Base-by-base conservation (phyloP, 2,888 invertebrate species). In the Subacronicta megacephala region DNA sequence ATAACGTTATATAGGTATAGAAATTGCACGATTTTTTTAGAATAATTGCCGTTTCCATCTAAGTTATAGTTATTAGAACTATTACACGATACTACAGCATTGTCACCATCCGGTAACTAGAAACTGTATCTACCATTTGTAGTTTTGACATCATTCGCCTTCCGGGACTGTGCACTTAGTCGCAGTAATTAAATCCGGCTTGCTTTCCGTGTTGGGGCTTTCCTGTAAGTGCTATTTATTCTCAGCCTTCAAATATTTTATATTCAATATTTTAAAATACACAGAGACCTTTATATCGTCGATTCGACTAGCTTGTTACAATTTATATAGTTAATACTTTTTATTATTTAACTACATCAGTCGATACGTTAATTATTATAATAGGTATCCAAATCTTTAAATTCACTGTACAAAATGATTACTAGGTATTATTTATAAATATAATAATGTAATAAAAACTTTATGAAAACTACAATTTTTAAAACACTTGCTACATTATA, bases 131-230 rank as follows among this genome's bases (percentile, higher is more conserved):
- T 6, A 67, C 47, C 55, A 52, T 66, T 56, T 56, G 47, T 61
- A 56, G 62, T 61, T 65, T 66, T 52, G 62, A 66, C 65, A 67
- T 40, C 62, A 62, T 66, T 66, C 38, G 51, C 49, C 41, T 62
- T 72, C 72, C 72, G 53, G 64, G 64, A 68, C 41, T 58, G 35
- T 54, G 47, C 59, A 55, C 64, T 72, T 63, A 67, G 68, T 45
- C 18, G 37, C 50, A 53, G 57, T 68, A 62, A 72, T 72, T 64
- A 72, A 68, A 72, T 72, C 59, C 54, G 45, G 50, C 62, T 26
- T 38, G 57, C 57, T 58, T 64, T 68, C 58, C 59, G 61, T 62
- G 58, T 59, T 52, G 61, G 59, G 37, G 40, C 64, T 58, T 67
- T 54, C 58, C 54, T 40, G 62, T 31, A 53, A 54, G 47, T 50